These are phyloP conservation scores for Elephas maximus DNA, from an alignment of 2,113 vertebrate species.

Conservation along the genomic window DNA sequence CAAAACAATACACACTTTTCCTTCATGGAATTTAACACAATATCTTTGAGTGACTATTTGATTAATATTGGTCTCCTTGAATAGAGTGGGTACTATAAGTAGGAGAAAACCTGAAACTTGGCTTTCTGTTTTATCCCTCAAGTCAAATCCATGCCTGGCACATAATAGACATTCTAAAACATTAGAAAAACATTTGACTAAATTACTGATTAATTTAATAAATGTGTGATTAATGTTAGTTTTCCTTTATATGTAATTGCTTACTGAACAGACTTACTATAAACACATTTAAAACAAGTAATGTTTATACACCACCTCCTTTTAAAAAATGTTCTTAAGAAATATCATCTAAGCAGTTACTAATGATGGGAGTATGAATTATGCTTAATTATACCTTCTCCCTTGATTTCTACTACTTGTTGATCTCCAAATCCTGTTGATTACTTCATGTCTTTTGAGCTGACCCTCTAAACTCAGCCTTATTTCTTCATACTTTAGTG, in stretches of 20 bases:
- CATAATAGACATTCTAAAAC: background rate
- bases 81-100: background rate
- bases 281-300: background rate
- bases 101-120: background rate
- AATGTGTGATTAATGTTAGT: background rate
- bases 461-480: background rate
- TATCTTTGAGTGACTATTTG: background rate
- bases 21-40: background rate
- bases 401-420: background rate
- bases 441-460: background rate
- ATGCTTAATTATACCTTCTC: background rate
- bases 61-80: background rate
- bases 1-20: background rate
- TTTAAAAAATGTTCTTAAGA: background rate
- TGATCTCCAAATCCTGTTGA: background rate
- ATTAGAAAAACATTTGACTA: background rate
- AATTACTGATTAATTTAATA: background rate
- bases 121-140: background rate
- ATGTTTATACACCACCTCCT: background rate
- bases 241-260: background rate
- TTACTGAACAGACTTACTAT: background rate
- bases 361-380: background rate
- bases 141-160: background rate
- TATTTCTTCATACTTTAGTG: background rate
- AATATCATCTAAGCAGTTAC: background rate